Evolutionary conservation across 1,140 invertebrate species (phyloP), one percentile per base, ranked within the genome.

Genomic region (Brachystomella parvula): DNA sequence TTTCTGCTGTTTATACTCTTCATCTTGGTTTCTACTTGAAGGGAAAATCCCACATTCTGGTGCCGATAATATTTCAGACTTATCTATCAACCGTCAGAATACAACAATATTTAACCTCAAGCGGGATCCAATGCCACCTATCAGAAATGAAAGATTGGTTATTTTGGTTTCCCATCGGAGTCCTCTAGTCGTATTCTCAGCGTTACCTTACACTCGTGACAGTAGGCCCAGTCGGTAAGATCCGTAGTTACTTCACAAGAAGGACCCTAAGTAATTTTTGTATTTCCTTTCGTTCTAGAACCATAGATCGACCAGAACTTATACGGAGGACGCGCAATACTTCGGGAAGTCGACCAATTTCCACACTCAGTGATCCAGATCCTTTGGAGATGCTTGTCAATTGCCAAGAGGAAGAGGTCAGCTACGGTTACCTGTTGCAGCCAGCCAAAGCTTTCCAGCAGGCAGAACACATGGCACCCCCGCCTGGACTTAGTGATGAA

Each of bases 321-420:
- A 73, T 84, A 6, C 83, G 85, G n/a, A 81, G 90, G 61, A 83
- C 89, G 71, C 82, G 90, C 75, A 89, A 90, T 73, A 85, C 89
- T 44, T 88, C 89, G 6, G 87, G 87, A 29, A 87, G 87, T 65
- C 83, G 90, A 67, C 91, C 91, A 9, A 76, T 94, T 28, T 92
- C 90, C 28, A 82, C 89, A 3, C 89, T 91, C 31, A 89, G 86
- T 73, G 90, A 94, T 71, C 80, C 87, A 47, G 91, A 94, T 82
- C 87, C 90, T 17, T 90, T 90, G 78, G 86, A 90, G 79, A 81
- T 90, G 21, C 76, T 94, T 29, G 90, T 73, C 47, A 64, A 57
- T 2, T 39, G 61, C 28, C 47, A 47, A 3, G 66, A 68, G n/a
- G 64, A 68, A 47, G 79, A 80, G 73, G 87, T 93, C 71, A 94